Evolutionary conservation across 2,113 vertebrate genomes (phyloP).

Genomic region (Daphoenositta chrysoptera): DNA sequence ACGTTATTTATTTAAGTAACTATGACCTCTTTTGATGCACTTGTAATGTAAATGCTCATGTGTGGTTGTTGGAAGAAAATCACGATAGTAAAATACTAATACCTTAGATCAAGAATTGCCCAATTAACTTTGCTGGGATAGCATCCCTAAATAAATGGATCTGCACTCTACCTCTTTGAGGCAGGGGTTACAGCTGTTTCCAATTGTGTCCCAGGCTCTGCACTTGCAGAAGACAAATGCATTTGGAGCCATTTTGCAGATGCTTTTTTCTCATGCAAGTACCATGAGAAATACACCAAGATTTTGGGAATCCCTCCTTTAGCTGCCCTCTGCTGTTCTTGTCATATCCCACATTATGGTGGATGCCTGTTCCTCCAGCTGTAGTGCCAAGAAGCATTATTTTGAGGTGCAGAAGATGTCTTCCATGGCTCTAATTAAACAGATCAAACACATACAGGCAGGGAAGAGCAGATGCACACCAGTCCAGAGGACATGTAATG

Average conservation of each 20-base stretch:
- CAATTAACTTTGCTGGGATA: not conserved
- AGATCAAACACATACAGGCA: not conserved
- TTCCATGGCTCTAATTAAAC: not conserved
- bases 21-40: not conserved
- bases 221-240: not conserved
- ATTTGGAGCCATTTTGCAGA: not conserved
- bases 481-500: not conserved
- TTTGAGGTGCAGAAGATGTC: not conserved
- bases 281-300: not conserved
- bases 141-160: not conserved
- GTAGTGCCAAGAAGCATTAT: not conserved
- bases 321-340: not conserved
- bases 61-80: not conserved
- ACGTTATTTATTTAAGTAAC: not conserved
- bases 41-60: not conserved
- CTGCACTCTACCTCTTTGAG: not conserved
- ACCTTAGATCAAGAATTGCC: not conserved
- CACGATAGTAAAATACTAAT: not conserved
- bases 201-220: not conserved
- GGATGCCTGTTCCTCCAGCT: not conserved
- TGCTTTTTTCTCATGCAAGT: not conserved
- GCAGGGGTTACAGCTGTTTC: not conserved
- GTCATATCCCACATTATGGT: not conserved
- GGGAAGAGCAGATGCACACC: not conserved
- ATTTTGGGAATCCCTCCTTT: not conserved